Evolutionary conservation across 1,140 invertebrate species (phyloP), one percentile per base, ranked within the genome.

Genomic region (Pteromalus puparum): DNA sequence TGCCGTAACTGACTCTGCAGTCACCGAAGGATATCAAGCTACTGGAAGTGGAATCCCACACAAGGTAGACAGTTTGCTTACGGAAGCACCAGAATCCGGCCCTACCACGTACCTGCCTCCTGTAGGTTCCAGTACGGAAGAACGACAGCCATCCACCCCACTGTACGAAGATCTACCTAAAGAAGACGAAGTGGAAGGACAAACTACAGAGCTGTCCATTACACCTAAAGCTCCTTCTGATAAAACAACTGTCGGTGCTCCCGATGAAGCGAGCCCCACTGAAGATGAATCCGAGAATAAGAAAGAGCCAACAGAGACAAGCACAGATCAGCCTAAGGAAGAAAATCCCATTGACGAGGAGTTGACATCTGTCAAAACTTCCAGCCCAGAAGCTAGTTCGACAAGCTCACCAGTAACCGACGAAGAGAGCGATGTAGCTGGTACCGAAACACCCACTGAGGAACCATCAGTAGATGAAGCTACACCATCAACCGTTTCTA

Each of bases 11-110:
- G 89, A 89, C 53, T 15, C 83, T 12, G 86, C 87, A 26, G 67
- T 89, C 1, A 89, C 89, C 0, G 85, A 91, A 81, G 87, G 82
- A 26, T 89, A 88, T 24, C 21, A 74, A 10, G 74, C 83, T 18
- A 79, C 74, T 61, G 86, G 84, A 24, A 87, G 67, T 81, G 85
- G 87, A 72, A 85, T 87, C 12, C 74, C 82, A 21, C 83, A 87
- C 48, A 53, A 82, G 4, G 82, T 89, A 2, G 79, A 88, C 38
- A 90, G 81, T 80, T 68, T 88, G 0, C 38, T 88, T 24, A 90
- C 89, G 15, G 90, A 91, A 74, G 18, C 65, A 48, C 86, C 87
- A 0, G 83, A 88, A 24, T 77, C 80, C 65, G 34, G 18, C 42
- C 61, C 86, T 30, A 87, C 87, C 4, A 88, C 76, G 1, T 86